Evolutionary conservation across 2,888 invertebrate species (phyloP).

Genomic region (Malthinus seriepunctatus): DNA sequence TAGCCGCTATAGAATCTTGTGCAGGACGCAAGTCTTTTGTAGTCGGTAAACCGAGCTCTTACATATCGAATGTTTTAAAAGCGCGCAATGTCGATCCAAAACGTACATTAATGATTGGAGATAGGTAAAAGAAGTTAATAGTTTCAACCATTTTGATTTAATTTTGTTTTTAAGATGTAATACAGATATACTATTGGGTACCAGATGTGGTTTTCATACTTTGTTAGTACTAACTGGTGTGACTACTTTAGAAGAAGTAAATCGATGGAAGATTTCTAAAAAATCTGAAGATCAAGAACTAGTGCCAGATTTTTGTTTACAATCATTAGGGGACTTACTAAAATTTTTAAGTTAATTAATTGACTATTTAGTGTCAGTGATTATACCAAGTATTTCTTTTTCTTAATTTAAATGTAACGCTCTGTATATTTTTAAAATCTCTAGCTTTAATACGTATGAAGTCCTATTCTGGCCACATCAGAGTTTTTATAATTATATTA

Average conservation of each 20-base stretch:
- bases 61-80: conserved; percentile 74
- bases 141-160: too few species aligned
- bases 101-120: conserved; percentile 90
- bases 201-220: conserved; percentile 85
- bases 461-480: too few species aligned
- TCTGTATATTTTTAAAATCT: too few species aligned
- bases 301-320: conserved; percentile 73
- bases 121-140: conserved; percentile 64
- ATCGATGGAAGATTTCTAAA: conserved; percentile 58
- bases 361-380: too few species aligned
- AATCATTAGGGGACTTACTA: conserved; percentile 73
- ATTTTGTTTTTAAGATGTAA: conserved; percentile 63
- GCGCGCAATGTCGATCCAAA: conserved; percentile 76
- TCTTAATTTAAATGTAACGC: too few species aligned
- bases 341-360: conserved; percentile 55
- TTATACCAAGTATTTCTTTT: too few species aligned
- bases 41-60: conserved; percentile 88
- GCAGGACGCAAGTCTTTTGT: conserved; percentile 78
- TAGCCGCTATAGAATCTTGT: conserved; percentile 82
- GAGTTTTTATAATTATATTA: too few species aligned
- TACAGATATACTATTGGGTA: conserved; percentile 91
- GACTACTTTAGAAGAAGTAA: conserved; percentile 65
- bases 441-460: too few species aligned
- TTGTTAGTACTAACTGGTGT: conserved; percentile 87
- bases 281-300: conserved; percentile 66